phyloP scores from a whole-genome alignment of 1,140 invertebrate genomes.

The Pinna nobilis region DNA sequence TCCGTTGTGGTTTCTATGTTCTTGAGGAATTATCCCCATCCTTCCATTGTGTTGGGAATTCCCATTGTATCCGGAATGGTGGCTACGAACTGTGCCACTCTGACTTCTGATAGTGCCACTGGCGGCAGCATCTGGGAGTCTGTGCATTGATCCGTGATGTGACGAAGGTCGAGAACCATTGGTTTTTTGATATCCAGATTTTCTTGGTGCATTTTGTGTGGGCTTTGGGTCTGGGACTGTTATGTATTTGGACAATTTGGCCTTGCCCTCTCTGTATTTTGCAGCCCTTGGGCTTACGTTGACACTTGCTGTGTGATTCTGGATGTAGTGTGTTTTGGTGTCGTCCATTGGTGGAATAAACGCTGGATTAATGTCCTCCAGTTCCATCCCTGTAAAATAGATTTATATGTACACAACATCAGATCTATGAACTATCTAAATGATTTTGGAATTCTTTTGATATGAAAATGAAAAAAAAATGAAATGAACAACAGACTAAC shows the following conservation, averaged over 20 bases:
- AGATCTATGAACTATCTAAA: too few relatives aligned
- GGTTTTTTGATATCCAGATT: not conserved
- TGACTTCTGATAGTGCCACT: slow-evolving; percentile 3
- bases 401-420: too few relatives aligned
- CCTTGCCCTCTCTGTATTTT: slow-evolving; percentile 32
- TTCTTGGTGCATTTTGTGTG: not conserved
- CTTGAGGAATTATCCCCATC: not conserved
- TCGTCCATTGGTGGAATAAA: too few relatives aligned
- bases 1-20: not conserved
- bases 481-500: too few relatives aligned
- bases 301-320: slow-evolving; percentile 9
- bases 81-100: slow-evolving; percentile 8
- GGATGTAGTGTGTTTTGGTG: slow-evolving; percentile 20
- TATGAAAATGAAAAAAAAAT: too few relatives aligned
- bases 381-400: too few relatives aligned
- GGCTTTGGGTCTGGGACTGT: slow-evolving; percentile 19
- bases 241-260: slow-evolving; percentile 13
- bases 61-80: slow-evolving; percentile 1
- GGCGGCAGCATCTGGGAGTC: not conserved
- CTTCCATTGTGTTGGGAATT: not conserved
- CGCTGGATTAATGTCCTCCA: too few relatives aligned
- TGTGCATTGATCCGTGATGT: slow-evolving; percentile 1
- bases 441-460: too few relatives aligned
- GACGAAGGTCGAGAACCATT: slow-evolving; percentile 3
- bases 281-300: slow-evolving; percentile 28